Evolutionary conservation across 64 coral and sea anemone species (phyloP).

Genomic region (Stylophora pistillata): DNA sequence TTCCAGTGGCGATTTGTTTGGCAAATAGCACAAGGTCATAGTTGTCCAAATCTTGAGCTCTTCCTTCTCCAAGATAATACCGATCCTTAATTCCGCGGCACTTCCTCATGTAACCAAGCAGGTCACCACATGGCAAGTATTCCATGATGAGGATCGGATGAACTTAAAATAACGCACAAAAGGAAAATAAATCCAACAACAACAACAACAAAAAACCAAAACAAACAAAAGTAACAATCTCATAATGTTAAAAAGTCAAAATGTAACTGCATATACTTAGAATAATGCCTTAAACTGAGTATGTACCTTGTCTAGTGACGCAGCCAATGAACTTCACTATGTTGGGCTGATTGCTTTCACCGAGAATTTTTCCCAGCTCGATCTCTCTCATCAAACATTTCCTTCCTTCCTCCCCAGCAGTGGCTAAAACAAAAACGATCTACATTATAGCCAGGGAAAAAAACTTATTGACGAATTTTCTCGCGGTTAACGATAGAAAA

Average conservation of each 20-base stretch:
- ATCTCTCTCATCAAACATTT: slow-evolving; percentile 1
- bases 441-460: background rate
- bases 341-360: background rate
- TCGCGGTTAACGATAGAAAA: background rate
- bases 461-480: background rate
- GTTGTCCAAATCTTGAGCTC: background rate
- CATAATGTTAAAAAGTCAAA: no score
- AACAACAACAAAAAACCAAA: background rate
- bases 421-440: background rate
- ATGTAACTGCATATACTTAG: no score
- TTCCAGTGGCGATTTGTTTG: slow-evolving; percentile 13
- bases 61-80: slow-evolving; percentile 11
- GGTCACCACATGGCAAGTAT: background rate
- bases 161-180: background rate
- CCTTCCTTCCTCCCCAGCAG: background rate
- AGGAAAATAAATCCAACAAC: background rate
- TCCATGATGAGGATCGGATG: background rate
- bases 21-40: slow-evolving; percentile 15
- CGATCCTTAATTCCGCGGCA: slow-evolving; percentile 9
- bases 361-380: background rate
- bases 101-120: slow-evolving; percentile 23
- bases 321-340: background rate
- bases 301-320: background rate
- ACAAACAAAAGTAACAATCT: background rate
- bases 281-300: no score